phyloP scores from a whole-genome alignment of 2,888 invertebrate genomes.

The Lepetodrilus schrolli region DNA sequence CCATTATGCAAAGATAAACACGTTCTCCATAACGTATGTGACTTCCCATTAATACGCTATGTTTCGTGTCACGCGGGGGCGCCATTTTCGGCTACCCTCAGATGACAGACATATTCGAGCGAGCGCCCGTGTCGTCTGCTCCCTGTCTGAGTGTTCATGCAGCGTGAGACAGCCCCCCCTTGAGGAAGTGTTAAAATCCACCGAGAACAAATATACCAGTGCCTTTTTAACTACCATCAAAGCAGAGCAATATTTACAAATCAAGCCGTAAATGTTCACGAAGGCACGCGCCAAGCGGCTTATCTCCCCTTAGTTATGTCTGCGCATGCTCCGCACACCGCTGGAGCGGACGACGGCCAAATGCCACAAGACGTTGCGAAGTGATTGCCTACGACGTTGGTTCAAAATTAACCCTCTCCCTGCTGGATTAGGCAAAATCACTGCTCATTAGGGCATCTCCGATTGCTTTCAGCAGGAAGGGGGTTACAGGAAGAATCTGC shows the following conservation, averaged over 20 bases:
- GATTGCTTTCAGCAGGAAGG: too few relatives aligned
- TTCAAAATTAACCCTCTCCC: too few relatives aligned
- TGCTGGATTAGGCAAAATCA: too few relatives aligned
- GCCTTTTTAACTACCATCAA: constrained; percentile 20
- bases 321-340: constrained; percentile 12
- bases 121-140: not conserved
- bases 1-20: constrained; percentile 12
- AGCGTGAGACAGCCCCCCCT: constrained; percentile 6
- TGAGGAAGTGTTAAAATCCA: constrained; percentile 4
- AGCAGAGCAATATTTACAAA: not conserved
- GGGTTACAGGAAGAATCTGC: too few relatives aligned
- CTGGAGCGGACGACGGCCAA: not conserved
- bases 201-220: not conserved
- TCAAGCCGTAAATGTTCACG: constrained; percentile 14
- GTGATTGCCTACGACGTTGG: too few relatives aligned
- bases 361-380: not conserved
- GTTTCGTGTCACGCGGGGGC: constrained; percentile 16
- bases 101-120: constrained; percentile 11
- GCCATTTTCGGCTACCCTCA: constrained; percentile 3
- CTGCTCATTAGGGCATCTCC: too few relatives aligned
- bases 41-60: not conserved
- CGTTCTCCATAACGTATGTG: too few relatives aligned
- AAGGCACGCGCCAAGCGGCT: constrained; percentile 18
- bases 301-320: constrained; percentile 5
- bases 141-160: not conserved